Evolutionary conservation across 2,888 invertebrate species (phyloP), one percentile per base, ranked within the genome.

Genomic region (Hydroisotoma schaefferi): DNA sequence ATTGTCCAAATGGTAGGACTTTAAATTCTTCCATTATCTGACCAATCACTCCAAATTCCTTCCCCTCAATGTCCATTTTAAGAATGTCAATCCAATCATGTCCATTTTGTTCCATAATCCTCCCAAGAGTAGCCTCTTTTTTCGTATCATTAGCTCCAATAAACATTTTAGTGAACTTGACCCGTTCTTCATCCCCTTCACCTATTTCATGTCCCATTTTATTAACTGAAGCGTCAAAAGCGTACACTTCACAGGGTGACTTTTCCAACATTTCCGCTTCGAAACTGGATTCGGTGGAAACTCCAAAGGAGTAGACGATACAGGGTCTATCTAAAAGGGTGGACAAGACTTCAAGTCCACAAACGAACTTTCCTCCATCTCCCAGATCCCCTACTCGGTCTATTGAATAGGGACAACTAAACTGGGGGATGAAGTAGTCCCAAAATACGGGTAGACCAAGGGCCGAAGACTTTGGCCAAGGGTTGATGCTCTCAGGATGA

Each of bases 251-350:
- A 37, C 63, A 63, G 12, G 52, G 33, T 29, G 63, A 59, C 46
- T 49, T 22, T 2, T 48, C 22, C 37, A 59, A 49, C 25, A 63
- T 27, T 49, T 63, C 63, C 25, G 52, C 57, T 26, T 63, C 63
- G 47, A 59, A 63, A 2, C 53, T 53, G 40, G 63, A 63, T 28
- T 59, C 59, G 6, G 40, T 27, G 37, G 47, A 26, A 15, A 53
- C 59, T 40, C 63, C 63, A 56, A 63, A 63, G 15, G 63, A 63
- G 54, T 63, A 63, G 59, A 63, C 43, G 37, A 59, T 48, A 52
- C 63, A 63, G 20, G 58, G 29, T 8, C 33, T 55, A n/a, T n/a
- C n/a, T n/a, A n/a, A n/a, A n/a, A n/a, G n/a, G n/a, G n/a, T n/a
- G n/a, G n/a, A n/a, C n/a, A 46, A 58, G 18, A 58, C 25, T 27